Conservation (phyloP, 2,113 vertebrate genomes). For the Paramisgurnus dabryanus region DNA sequence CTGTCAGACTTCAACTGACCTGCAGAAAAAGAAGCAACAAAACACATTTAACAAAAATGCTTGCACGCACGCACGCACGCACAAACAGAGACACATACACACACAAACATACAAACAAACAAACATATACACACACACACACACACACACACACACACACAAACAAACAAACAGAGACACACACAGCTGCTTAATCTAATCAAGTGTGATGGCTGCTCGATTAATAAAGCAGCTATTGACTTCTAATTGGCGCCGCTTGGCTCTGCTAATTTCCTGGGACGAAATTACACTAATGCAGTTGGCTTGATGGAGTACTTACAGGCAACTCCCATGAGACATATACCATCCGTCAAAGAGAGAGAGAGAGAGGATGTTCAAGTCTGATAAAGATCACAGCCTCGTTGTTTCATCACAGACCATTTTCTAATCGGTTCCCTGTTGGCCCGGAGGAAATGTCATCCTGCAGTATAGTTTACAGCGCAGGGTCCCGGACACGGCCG, state of each 20-base stretch:
- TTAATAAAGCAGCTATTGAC: constrained; percentile 95
- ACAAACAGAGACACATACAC: not conserved
- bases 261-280: constrained; percentile 94
- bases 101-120: no score
- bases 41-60: constrained; percentile 64
- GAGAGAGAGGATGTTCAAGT: constrained; percentile 65
- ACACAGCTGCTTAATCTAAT: constrained; percentile 87
- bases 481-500: constrained; percentile 24
- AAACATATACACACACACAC: constrained; percentile 2
- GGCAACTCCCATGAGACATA: constrained; percentile 74
- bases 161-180: not conserved
- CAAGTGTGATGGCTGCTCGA: constrained; percentile 94
- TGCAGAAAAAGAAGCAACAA: constrained; percentile 76
- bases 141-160: constrained; percentile 24
- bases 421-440: constrained; percentile 77
- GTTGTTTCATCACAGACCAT: constrained; percentile 76
- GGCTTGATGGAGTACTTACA: constrained; percentile 82
- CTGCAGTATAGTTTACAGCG: constrained; percentile 51
- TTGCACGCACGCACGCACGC: not conserved
- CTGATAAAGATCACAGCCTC: constrained; percentile 76
- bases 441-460: constrained; percentile 71
- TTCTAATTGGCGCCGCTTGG: constrained; percentile 99
- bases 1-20: constrained; percentile 65
- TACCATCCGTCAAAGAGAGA: constrained; percentile 20
- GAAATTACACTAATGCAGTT: constrained; percentile 83